A percentile compares a stretch with the other conserved stretches of the same genome.
These are phyloP conservation scores for Nothoprocta pentlandii DNA, from an alignment of 2,113 vertebrate genomes.

Conservation along the genomic window DNA sequence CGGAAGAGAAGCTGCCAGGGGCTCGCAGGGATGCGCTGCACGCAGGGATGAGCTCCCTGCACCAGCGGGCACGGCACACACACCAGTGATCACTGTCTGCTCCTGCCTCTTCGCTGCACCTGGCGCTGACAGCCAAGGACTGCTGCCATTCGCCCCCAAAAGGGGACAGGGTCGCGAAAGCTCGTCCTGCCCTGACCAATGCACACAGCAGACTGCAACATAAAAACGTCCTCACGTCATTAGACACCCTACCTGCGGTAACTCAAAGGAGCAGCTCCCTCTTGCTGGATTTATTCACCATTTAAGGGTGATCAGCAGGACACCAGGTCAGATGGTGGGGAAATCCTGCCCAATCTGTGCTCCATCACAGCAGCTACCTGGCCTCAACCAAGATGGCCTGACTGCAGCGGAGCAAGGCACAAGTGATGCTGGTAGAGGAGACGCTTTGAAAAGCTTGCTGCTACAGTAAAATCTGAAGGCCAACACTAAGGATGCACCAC, in stretches of 20 bases:
- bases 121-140: neutral
- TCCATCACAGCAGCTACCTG: neutral
- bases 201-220: neutral
- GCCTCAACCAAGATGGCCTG: too few relatives aligned
- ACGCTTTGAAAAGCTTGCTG: neutral
- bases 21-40: neutral
- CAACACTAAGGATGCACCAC: too few relatives aligned
- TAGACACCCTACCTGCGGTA: neutral
- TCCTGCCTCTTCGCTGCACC: neutral
- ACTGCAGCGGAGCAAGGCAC: rapidly evolving
- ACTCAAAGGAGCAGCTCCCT: neutral
- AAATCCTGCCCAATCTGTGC: neutral
- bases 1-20: rapidly evolving
- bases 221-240: neutral
- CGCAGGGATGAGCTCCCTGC: neutral
- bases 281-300: neutral
- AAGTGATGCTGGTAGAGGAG: neutral
- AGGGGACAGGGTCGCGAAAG: neutral
- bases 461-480: neutral
- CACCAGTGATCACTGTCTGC: too few relatives aligned
- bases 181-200: neutral
- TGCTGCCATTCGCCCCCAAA: rapidly evolving
- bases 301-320: neutral
- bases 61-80: neutral
- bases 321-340: neutral